Base-by-base conservation (phyloP, 1,140 invertebrate genomes). In the Meteorus sp. region DNA sequence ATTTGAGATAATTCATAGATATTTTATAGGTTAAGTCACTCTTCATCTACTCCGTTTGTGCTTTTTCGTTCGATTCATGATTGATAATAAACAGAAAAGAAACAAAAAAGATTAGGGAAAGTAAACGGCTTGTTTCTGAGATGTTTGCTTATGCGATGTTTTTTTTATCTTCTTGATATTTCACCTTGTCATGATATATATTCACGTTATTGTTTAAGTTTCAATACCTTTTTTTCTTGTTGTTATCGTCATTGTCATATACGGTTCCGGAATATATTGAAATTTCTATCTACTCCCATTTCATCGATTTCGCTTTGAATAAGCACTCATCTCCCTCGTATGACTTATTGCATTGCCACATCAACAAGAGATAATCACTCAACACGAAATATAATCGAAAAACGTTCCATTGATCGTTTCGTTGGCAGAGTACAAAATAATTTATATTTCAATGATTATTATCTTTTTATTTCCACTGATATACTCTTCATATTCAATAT, bases 131-230 rank as follows among this genome's bases (percentile, higher is more conserved):
- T 61, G 58, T 69, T 68, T 65, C 23, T 77, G 67, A 75, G 61
- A 71, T 74, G 67, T 50, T 17, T 77, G 75, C 75, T 77, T 77
- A 73, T 77, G 75, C 73, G 73, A 65, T 77, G 75, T 77, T 74
- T 75, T 57, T n/a, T n/a, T n/a, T n/a, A n/a, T n/a, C n/a, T n/a
- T n/a, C n/a, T 67, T 62, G 15, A 59, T 68, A 65, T 68, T 57
- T 68, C 62, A 70, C 67, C 67, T 60, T 74, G 61, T 68, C 61
- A 73, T 72, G 65, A 71, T 63, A 72, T 61, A 70, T 62, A 48
- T 31, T 60, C 56, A 67, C 56, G 52, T 68, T 66, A 67, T 56
- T 45, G 59, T 53, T 65, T n/a, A n/a, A n/a, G n/a, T n/a, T n/a
- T n/a, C n/a, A n/a, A n/a, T n/a, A n/a, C n/a, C n/a, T n/a, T n/a